A percentile compares a stretch with the other conserved stretches of the same genome.
Conservation (phyloP, 2,888 invertebrate species). For the Abrostola triplasia region DNA sequence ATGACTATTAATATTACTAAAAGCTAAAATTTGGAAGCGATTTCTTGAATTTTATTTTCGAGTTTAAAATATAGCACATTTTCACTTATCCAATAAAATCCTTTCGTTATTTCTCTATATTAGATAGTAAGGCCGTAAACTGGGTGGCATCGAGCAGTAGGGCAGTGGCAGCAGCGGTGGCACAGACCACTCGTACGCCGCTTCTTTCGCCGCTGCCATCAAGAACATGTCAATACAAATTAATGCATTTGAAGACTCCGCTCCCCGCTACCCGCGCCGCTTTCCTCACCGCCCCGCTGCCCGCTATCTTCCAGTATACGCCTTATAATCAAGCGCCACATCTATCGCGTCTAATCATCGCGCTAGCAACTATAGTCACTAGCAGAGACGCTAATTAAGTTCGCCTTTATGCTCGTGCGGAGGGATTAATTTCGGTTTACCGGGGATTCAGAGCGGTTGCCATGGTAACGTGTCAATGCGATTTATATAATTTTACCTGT, state of each 20-base stretch:
- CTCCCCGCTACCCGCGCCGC: background rate
- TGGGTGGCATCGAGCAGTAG: too few species aligned
- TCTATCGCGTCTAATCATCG: constrained; percentile 52
- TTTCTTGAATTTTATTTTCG: too few species aligned
- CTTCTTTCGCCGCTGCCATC: too few species aligned
- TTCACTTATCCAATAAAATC: too few species aligned
- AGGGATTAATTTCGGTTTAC: constrained; percentile 68
- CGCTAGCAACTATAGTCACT: constrained; percentile 52
- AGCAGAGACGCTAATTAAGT: constrained; percentile 73
- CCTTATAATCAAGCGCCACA: constrained; percentile 38
- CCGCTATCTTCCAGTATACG: constrained; percentile 30
- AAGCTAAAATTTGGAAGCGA: too few species aligned
- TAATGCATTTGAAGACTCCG: background rate
- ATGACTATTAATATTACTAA: too few species aligned
- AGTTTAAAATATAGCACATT: too few species aligned
- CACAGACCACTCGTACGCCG: too few species aligned
- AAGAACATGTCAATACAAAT: too few species aligned
- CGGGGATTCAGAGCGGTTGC: constrained; percentile 50
- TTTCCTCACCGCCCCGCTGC: constrained; percentile 4
- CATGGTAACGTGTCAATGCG: constrained; percentile 53
- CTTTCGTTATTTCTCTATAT: too few species aligned
- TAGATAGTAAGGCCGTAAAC: too few species aligned
- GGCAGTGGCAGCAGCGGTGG: too few species aligned
- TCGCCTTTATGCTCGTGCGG: constrained; percentile 69
- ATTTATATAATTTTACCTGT: constrained; percentile 56